Evolutionary conservation across 2,797 vertebrate species (phyloP), one percentile per base, ranked within the genome.

Genomic region (Coregonus suidteri): DNA sequence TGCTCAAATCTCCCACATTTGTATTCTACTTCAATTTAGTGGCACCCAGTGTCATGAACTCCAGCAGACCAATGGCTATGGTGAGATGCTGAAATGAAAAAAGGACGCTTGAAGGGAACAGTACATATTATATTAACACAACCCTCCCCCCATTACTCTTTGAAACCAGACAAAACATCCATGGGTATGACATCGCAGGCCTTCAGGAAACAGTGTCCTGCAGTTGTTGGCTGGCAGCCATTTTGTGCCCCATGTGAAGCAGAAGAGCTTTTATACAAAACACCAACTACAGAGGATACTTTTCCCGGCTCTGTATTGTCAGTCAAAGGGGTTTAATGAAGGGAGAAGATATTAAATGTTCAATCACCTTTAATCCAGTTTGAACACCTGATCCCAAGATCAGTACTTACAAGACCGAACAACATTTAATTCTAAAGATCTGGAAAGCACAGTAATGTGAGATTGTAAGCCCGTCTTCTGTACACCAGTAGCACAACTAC

Each of bases 11-110:
- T 15, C 16, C 37, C 47, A 1, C 35, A 15, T 79, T 74, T 71
- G 30, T 77, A 18, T 3, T 75, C 34, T 54, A 67, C 6, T 70
- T 81, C 16, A 73, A 67, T 67, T 54, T 75, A 62, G 79, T 54
- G 74, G 11, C 70, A 80, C 71, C 18, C 25, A 65, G 25, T 75
- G 18, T 62, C 47, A 62, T 52, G 37, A 76, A 75, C 41, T 76
- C 25, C 54, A 72, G 47, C 1, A 54, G 20, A 77, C 14, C 69
- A 73, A 71, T 47, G 68, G 79, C 41, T 71, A 64, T 66, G 65
- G 72, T 74, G 30, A 72, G 75, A 83, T 56, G 31, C 73, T 13
- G 73, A 80, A 73, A 82, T 20, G 16, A 6, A 6, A 62, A 56
- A 56, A 56, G 4, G 5, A 81, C 1, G 25, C 51, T 53, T 37